Evolutionary conservation across 2,113 vertebrate species (phyloP).

Genomic region (Corydoras maculifer): DNA sequence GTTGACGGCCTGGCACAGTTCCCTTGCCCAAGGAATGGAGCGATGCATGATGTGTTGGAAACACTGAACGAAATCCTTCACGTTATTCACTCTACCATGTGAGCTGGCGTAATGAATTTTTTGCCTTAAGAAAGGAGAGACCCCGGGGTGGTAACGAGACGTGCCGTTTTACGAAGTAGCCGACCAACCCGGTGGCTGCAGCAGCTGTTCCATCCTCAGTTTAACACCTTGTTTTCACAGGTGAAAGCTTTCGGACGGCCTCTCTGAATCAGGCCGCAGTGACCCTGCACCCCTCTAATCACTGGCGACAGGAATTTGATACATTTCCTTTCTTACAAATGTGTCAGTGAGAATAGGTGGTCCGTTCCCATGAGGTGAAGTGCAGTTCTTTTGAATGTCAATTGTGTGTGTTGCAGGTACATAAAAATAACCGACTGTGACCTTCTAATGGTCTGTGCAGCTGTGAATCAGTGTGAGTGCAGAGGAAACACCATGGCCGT

Average conservation of each 20-base stretch:
- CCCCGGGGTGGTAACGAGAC: slow-evolving; percentile 43
- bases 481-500: slow-evolving; percentile 38
- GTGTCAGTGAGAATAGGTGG: slow-evolving; percentile 10
- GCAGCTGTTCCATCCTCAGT: slow-evolving; percentile 38
- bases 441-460: slow-evolving; percentile 41
- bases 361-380: slow-evolving; percentile 33
- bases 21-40: slow-evolving; percentile 47
- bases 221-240: slow-evolving; percentile 32
- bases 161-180: slow-evolving; percentile 33
- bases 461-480: slow-evolving; percentile 32
- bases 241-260: slow-evolving; percentile 23
- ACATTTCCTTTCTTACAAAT: neutral
- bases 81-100: slow-evolving; percentile 29
- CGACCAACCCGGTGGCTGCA: slow-evolving; percentile 30
- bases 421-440: slow-evolving; percentile 51
- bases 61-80: slow-evolving; percentile 40
- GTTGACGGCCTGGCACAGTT: slow-evolving; percentile 29
- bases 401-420: slow-evolving; percentile 31
- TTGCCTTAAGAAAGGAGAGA: slow-evolving; percentile 21
- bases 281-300: slow-evolving; percentile 23
- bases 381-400: slow-evolving; percentile 13
- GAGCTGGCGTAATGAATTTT: slow-evolving; percentile 29
- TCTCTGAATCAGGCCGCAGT: slow-evolving; percentile 16
- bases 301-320: neutral
- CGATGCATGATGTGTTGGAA: slow-evolving; percentile 48